Evolutionary conservation across 1,140 invertebrate species (phyloP).

Genomic region (Papilio helenus): DNA sequence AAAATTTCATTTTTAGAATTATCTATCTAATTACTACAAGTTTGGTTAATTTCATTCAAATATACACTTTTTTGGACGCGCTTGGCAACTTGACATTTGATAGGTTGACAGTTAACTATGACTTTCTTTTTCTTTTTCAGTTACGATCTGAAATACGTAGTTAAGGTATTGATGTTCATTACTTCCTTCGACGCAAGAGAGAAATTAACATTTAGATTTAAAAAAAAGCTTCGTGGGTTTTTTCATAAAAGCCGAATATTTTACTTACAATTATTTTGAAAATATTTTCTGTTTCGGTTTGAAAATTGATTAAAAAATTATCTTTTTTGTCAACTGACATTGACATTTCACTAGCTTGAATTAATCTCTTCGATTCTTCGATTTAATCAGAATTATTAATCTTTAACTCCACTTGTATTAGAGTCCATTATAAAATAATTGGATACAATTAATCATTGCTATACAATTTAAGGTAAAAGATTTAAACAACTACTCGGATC

Average conservation of each 20-base stretch:
- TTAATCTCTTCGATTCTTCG: no score
- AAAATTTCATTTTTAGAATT: background rate
- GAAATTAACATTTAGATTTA: no score
- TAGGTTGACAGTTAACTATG: background rate
- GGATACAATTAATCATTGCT: background rate
- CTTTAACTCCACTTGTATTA: background rate
- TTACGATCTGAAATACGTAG: background rate
- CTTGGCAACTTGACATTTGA: background rate
- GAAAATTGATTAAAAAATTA: no score
- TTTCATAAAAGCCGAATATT: no score
- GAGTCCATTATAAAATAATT: no score
- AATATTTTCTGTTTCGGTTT: no score
- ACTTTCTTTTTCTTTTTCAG: background rate
- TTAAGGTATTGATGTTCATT: no score
- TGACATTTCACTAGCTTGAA: no score
- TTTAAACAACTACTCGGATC: background rate
- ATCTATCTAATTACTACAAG: background rate
- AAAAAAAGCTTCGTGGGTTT: no score
- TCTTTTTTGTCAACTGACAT: no score
- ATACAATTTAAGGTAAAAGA: background rate
- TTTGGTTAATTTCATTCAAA: slow-evolving; percentile 4
- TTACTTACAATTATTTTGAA: no score
- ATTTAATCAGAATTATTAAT: background rate
- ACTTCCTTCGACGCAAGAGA: no score
- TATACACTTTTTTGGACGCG: background rate